A percentile compares a stretch with the other conserved stretches of the same genome.
Evolutionary conservation across 92 coral and sea anemone species (phyloP).

Genomic region (Epizoanthus rinbou): DNA sequence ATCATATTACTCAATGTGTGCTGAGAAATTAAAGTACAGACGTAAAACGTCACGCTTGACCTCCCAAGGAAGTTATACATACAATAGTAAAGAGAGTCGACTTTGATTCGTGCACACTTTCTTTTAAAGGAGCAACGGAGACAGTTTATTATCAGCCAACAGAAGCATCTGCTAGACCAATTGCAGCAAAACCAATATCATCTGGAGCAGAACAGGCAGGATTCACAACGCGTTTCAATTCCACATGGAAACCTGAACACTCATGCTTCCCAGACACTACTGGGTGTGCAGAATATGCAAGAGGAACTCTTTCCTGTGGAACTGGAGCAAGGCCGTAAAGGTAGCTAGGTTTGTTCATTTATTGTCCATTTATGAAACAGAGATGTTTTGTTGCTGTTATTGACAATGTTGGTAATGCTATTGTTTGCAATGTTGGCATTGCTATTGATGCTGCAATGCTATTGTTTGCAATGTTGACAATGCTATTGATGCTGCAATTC

Average conservation of each 20-base stretch:
- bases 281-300: slow-evolving; percentile 32
- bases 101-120: background rate
- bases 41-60: background rate
- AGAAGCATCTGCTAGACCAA: slow-evolving; percentile 67
- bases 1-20: too few relatives aligned
- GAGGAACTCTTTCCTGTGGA: background rate
- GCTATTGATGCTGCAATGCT: too few relatives aligned
- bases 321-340: slow-evolving; percentile 10
- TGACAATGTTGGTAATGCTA: too few relatives aligned
- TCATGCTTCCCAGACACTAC: slow-evolving; percentile 2
- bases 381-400: too few relatives aligned
- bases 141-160: slow-evolving; percentile 75
- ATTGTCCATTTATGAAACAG: too few relatives aligned
- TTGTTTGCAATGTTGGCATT: too few relatives aligned
- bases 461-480: too few relatives aligned
- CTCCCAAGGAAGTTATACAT: background rate
- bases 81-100: too few relatives aligned
- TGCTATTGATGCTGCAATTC: too few relatives aligned
- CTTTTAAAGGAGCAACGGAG: slow-evolving; percentile 73
- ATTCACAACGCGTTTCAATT: background rate
- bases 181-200: slow-evolving; percentile 51
- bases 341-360: background rate
- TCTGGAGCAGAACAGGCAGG: slow-evolving; percentile 22
- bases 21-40: too few relatives aligned
- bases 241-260: background rate